A percentile compares a stretch with the other conserved stretches of the same genome.
These are phyloP conservation scores for Periplaneta americana DNA, from an alignment of 1,140 invertebrate genomes.

Conservation along the genomic window DNA sequence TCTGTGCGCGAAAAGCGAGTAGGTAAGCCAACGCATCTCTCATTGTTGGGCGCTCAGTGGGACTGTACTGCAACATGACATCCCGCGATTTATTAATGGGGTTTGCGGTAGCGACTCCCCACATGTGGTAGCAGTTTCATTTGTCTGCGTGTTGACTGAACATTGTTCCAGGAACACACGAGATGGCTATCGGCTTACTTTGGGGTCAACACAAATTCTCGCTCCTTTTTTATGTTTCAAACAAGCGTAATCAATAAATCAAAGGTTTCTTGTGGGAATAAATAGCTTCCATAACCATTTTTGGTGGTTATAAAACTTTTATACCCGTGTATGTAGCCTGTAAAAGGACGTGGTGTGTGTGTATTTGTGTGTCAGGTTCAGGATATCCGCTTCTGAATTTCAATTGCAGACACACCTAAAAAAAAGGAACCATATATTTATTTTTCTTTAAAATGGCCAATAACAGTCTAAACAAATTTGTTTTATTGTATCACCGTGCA, in stretches of 20 bases:
- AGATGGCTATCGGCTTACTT: neutral
- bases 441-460: no score
- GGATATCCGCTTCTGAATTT: neutral
- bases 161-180: neutral
- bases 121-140: no score
- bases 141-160: neutral
- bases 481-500: no score
- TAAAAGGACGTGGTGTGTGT: neutral
- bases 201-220: neutral
- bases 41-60: neutral
- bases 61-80: no score
- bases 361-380: neutral
- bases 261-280: neutral
- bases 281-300: neutral
- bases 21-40: neutral
- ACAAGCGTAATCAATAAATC: neutral
- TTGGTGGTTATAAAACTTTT: neutral
- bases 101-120: no score
- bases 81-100: no score
- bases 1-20: neutral
- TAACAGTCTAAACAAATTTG: no score
- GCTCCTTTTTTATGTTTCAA: neutral
- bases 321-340: neutral
- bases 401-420: no score
- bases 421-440: no score